Conservation (phyloP, 2,888 invertebrate species). For the Subacronicta megacephala region DNA sequence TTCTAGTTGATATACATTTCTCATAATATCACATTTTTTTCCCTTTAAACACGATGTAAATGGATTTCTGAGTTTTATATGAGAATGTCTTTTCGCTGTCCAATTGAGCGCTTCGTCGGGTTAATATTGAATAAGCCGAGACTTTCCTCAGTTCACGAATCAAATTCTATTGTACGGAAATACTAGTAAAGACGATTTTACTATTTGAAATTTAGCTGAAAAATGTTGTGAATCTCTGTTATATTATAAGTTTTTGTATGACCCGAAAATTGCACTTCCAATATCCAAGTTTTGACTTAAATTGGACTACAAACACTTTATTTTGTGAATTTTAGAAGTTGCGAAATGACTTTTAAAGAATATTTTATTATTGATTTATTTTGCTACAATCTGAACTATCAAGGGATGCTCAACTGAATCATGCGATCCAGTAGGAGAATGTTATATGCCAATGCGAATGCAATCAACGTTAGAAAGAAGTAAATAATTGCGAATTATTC, state of each 20-base stretch:
- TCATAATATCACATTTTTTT: no score
- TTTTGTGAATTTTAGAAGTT: constrained; percentile 33
- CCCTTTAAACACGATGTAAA: constrained; percentile 29
- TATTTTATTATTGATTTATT: constrained; percentile 3
- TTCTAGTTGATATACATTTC: no score
- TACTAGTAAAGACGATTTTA: constrained; percentile 14
- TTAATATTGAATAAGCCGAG: constrained; percentile 52
- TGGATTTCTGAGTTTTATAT: constrained; percentile 40
- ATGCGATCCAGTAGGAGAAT: no score
- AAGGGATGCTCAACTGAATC: no score
- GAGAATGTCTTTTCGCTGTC: constrained; percentile 47
- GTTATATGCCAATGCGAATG: no score
- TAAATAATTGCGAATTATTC: not conserved
- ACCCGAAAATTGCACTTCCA: constrained; percentile 19
- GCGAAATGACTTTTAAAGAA: constrained; percentile 4
- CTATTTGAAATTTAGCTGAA: constrained; percentile 9
- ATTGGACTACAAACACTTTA: constrained; percentile 28
- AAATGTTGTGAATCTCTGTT: constrained; percentile 7
- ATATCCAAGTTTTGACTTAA: constrained; percentile 29
- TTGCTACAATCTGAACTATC: no score
- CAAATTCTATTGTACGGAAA: constrained; percentile 23
- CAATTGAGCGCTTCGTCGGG: constrained; percentile 48
- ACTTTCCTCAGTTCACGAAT: constrained; percentile 29
- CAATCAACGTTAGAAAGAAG: no score
- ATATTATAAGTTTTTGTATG: constrained; percentile 23